Conservation (phyloP, 2,797 vertebrate species). For the Enteromius radiatus region DNA sequence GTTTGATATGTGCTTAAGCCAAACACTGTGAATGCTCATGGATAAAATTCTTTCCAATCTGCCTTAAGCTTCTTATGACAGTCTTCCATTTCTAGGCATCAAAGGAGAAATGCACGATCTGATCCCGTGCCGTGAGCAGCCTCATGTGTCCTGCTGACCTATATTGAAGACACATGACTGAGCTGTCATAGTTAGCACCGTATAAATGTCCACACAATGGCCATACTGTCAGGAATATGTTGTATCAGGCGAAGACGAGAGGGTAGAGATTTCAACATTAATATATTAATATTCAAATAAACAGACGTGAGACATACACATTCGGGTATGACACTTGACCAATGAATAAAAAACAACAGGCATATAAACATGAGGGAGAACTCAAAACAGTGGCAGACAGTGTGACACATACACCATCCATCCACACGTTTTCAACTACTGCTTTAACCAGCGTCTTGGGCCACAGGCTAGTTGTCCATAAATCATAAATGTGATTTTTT, state of each 20-base stretch:
- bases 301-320: too few relatives aligned
- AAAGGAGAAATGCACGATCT: background rate
- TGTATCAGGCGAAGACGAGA: too few relatives aligned
- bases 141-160: background rate
- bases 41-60: background rate
- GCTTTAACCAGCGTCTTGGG: background rate
- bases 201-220: background rate
- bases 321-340: too few relatives aligned
- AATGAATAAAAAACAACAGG: too few relatives aligned
- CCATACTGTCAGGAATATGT: too few relatives aligned
- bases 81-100: background rate
- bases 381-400: too few relatives aligned
- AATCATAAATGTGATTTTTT: background rate
- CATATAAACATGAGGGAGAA: too few relatives aligned
- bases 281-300: too few relatives aligned
- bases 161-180: background rate
- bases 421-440: background rate
- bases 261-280: too few relatives aligned
- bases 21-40: background rate
- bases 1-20: background rate
- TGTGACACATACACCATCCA: background rate
- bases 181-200: background rate
- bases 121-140: background rate
- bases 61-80: background rate
- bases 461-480: background rate